Evolutionary conservation across 2,797 vertebrate species (phyloP).

Genomic region (Rhabdophis nuchalis): DNA sequence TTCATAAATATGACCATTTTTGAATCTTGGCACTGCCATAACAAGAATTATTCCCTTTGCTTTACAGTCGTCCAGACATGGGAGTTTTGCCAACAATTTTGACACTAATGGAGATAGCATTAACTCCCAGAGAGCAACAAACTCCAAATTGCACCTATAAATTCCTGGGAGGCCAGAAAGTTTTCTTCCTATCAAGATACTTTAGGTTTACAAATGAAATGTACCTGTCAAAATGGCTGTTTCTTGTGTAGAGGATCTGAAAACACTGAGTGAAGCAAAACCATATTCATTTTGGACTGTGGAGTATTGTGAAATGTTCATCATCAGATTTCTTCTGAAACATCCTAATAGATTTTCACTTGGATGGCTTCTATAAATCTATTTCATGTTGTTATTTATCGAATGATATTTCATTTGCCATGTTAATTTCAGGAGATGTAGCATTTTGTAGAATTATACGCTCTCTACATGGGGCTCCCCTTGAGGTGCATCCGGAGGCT

Average conservation of each 20-base stretch:
- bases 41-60: slow-evolving; percentile 16
- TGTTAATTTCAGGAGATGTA: not conserved
- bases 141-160: slow-evolving; percentile 6
- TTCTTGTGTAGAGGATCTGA: slow-evolving; percentile 1
- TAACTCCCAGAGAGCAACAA: not conserved
- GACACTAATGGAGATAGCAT: not conserved
- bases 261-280: slow-evolving; percentile 24
- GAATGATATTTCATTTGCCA: not conserved
- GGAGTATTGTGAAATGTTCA: slow-evolving; percentile 15
- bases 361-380: not conserved
- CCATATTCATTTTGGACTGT: not conserved
- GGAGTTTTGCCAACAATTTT: not conserved
- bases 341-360: not conserved
- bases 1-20: not conserved
- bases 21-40: not conserved
- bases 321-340: not conserved
- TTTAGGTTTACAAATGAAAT: slow-evolving; percentile 12
- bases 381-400: not conserved
- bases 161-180: slow-evolving; percentile 5
- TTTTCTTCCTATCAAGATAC: not conserved
- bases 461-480: too few relatives aligned
- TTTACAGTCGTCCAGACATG: not conserved
- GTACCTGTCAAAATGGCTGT: not conserved
- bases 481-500: too few relatives aligned
- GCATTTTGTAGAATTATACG: not conserved